These are phyloP conservation scores for Lophochroa leadbeateri DNA, from an alignment of 2,113 vertebrate genomes.

Conservation along the genomic window DNA sequence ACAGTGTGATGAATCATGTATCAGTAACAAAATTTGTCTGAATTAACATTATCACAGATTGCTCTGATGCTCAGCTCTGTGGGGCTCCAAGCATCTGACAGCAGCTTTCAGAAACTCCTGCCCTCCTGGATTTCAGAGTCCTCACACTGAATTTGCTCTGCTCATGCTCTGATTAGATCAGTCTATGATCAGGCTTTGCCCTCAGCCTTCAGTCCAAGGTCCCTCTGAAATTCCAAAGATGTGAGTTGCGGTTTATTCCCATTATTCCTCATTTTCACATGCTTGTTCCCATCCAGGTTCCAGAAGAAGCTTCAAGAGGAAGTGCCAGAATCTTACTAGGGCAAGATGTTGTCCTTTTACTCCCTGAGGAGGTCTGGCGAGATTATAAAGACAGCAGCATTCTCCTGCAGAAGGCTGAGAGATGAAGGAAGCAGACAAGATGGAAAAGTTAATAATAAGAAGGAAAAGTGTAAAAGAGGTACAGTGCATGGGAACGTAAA, in stretches of 20 bases:
- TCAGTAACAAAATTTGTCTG: not conserved
- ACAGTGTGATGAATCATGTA: not conserved
- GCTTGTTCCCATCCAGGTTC: not conserved
- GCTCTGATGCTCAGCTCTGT: not conserved
- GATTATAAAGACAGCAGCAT: not conserved
- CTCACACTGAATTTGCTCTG: not conserved
- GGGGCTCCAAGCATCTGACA: not conserved
- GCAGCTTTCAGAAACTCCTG: not conserved
- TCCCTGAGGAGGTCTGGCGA: not conserved
- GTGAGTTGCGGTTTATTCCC: not conserved
- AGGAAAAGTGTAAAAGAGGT: not conserved
- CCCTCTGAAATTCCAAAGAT: not conserved
- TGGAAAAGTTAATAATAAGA: not conserved
- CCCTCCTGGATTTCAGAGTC: not conserved
- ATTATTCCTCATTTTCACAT: conserved; percentile 14
- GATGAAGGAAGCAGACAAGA: not conserved
- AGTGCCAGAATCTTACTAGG: not conserved
- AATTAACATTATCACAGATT: not conserved
- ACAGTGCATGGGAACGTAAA: not conserved
- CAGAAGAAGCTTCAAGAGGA: not conserved
- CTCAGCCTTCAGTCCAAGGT: not conserved
- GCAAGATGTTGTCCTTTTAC: not conserved
- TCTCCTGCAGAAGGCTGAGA: not conserved
- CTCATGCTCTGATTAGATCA: not conserved
- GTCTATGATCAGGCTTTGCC: not conserved